phyloP scores from a whole-genome alignment of 2,113 vertebrate genomes.

The Ctenomys sociabilis region DNA sequence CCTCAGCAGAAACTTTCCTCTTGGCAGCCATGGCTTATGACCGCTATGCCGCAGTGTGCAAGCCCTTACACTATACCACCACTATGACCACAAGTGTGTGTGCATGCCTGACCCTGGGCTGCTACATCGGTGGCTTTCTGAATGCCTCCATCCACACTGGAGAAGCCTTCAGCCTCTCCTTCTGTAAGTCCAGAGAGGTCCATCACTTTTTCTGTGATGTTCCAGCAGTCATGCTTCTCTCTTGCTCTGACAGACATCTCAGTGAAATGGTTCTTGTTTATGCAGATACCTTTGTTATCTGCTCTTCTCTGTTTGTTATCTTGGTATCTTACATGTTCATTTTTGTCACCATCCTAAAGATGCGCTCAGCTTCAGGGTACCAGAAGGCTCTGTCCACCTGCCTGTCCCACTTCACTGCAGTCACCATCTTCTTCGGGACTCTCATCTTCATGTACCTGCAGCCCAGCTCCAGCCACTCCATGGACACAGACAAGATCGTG shows the following conservation, averaged over 20 bases:
- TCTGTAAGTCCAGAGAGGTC: neutral
- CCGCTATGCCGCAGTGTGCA: neutral
- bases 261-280: conserved; percentile 12
- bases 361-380: neutral
- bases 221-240: neutral
- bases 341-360: neutral
- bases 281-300: neutral
- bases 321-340: conserved; percentile 38
- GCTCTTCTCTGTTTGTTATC: conserved; percentile 11
- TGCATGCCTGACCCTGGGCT: neutral
- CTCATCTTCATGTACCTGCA: neutral
- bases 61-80: neutral
- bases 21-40: conserved; percentile 40
- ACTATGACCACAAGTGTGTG: neutral
- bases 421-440: neutral
- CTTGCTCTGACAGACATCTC: neutral
- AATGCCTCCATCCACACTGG: neutral
- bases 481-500: neutral
- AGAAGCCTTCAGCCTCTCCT: neutral
- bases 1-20: neutral
- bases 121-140: neutral
- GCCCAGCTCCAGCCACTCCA: neutral
- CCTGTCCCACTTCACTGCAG: neutral
- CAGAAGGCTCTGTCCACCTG: neutral
- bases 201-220: neutral